Percentiles rank a stretch among this genome's conserved stretches.
phyloP scores from a whole-genome alignment of 2,113 vertebrate genomes.

The Gymnarchus niloticus region DNA sequence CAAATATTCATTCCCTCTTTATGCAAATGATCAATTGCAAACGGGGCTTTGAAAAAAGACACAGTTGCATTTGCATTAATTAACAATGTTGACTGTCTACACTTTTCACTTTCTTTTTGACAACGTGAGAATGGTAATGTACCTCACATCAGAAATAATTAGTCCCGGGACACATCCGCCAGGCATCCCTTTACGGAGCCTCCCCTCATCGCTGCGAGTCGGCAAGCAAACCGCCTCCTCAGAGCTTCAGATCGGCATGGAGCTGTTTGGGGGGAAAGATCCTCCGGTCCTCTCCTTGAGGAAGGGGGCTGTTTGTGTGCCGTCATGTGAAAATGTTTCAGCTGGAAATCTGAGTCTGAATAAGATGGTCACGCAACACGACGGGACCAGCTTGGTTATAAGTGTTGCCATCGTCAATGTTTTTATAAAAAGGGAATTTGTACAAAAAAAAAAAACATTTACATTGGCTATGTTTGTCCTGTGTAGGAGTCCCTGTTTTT shows the following conservation, averaged over 20 bases:
- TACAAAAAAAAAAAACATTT: too few species aligned
- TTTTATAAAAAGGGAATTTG: too few species aligned
- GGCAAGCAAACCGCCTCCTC: not conserved
- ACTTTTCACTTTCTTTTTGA: constrained; percentile 2
- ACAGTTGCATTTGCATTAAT: constrained; percentile 19
- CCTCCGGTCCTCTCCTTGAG: not conserved
- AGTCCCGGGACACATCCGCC: constrained; percentile 4
- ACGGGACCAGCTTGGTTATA: not conserved
- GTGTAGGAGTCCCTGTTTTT: too few species aligned
- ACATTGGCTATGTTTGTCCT: too few species aligned
- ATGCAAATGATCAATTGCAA: not conserved
- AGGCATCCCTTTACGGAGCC: not conserved
- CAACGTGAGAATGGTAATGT: not conserved
- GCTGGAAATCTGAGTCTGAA: too few species aligned
- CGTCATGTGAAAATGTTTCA: too few species aligned
- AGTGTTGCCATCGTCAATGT: too few species aligned
- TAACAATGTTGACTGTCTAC: constrained; percentile 14
- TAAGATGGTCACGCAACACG: not conserved
- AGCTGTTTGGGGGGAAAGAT: not conserved
- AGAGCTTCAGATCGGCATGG: not conserved
- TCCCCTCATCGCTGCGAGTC: not conserved
- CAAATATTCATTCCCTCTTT: not conserved
- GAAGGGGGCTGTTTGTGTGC: not conserved
- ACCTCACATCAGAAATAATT: not conserved
- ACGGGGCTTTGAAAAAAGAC: not conserved